Evolutionary conservation across 2,888 invertebrate genomes (phyloP).

Genomic region (Galerucella calmariensis): DNA sequence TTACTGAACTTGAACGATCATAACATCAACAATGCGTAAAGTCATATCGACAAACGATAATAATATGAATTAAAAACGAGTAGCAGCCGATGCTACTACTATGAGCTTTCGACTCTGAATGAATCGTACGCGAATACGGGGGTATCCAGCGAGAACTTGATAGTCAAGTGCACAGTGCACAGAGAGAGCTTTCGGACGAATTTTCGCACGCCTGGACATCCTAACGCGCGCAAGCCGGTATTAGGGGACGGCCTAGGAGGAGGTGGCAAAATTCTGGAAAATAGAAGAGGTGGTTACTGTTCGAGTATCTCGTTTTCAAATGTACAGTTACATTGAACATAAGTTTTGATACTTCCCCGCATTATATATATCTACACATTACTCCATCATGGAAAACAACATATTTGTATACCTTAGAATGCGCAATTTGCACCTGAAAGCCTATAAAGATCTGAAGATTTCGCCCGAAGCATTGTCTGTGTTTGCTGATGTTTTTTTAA

Average conservation of each 20-base stretch:
- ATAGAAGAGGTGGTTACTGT: constrained; percentile 56
- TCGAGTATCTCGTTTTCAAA: constrained; percentile 58
- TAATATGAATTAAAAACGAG: constrained; percentile 4
- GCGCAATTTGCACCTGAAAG: constrained; percentile 23
- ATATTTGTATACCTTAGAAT: constrained; percentile 15
- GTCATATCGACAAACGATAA: constrained; percentile 15
- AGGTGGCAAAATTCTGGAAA: constrained; percentile 57
- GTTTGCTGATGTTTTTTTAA: constrained; percentile 23
- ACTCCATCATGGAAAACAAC: constrained; percentile 17
- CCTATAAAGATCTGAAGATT: constrained; percentile 23
- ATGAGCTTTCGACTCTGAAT: constrained; percentile 47
- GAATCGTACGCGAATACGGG: constrained; percentile 28
- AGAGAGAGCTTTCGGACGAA: constrained; percentile 40
- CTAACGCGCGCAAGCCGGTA: constrained; percentile 44
- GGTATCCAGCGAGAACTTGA: constrained; percentile 30
- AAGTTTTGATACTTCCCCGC: constrained; percentile 16
- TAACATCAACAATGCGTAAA: constrained; percentile 7
- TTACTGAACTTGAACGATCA: constrained; percentile 1
- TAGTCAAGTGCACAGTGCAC: constrained; percentile 14
- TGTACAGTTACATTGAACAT: constrained; percentile 49
- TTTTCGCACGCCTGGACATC: constrained; percentile 34
- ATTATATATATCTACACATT: constrained; percentile 5
- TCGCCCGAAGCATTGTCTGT: constrained; percentile 12
- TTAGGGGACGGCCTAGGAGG: constrained; percentile 49
- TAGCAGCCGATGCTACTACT: constrained; percentile 26